Evolutionary conservation across 2,113 vertebrate species (phyloP).

Genomic region (Chrysemys picta): DNA sequence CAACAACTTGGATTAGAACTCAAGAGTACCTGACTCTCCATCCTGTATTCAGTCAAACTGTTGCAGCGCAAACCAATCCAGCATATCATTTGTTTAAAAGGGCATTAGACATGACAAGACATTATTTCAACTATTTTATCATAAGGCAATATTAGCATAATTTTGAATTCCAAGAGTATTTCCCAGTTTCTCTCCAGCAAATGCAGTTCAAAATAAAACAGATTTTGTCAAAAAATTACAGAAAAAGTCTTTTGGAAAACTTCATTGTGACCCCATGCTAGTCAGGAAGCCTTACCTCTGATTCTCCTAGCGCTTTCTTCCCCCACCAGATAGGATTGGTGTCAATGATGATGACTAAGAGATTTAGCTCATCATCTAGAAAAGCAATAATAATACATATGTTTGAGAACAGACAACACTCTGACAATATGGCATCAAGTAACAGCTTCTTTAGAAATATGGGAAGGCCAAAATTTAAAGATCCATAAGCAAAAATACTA

Average conservation of each 20-base stretch:
- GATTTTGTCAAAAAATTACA: background rate
- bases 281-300: conserved; percentile 80
- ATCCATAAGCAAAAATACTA: background rate
- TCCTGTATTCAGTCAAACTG: background rate
- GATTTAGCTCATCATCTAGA: conserved; percentile 91
- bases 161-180: background rate
- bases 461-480: background rate
- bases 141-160: accelerated
- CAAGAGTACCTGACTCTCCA: background rate
- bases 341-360: conserved; percentile 92
- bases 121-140: accelerated
- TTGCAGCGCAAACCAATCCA: background rate
- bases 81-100: background rate
- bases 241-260: background rate
- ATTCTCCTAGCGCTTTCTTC: conserved; percentile 86
- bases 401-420: background rate
- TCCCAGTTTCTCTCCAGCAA: background rate
- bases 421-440: background rate
- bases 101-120: background rate
- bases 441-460: background rate
- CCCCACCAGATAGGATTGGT: conserved; percentile 98
- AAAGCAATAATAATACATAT: background rate
- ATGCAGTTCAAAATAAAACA: background rate
- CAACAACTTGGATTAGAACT: background rate
- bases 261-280: background rate